phyloP scores from a whole-genome alignment of 2,888 invertebrate species.

The Eristalinus aeneus region DNA sequence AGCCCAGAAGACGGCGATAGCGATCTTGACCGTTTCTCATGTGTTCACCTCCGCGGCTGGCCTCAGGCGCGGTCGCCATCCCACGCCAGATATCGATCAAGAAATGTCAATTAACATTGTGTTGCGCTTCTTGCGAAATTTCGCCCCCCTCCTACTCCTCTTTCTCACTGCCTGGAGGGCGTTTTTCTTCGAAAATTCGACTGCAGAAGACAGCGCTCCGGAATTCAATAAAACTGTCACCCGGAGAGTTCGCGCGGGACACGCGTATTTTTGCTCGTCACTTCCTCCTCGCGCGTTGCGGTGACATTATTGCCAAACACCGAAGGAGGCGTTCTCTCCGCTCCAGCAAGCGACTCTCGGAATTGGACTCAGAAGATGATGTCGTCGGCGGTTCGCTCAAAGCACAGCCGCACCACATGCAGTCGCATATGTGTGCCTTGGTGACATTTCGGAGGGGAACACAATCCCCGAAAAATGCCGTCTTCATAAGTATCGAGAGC shows the following conservation, averaged over 20 bases:
- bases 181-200: slow-evolving; percentile 23
- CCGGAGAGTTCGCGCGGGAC: slow-evolving; percentile 28
- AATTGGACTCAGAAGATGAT: slow-evolving; percentile 4
- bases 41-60: background rate
- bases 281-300: slow-evolving; percentile 27
- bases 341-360: slow-evolving; percentile 50
- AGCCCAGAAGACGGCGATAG: background rate
- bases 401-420: slow-evolving; percentile 56
- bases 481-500: slow-evolving; percentile 44
- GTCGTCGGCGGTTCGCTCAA: slow-evolving; percentile 11
- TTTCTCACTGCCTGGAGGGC: background rate
- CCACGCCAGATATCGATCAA: background rate
- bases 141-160: too few species aligned
- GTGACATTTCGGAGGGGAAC: background rate
- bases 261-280: slow-evolving; percentile 58
- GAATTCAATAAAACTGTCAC: slow-evolving; percentile 69
- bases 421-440: slow-evolving; percentile 31
- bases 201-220: background rate
- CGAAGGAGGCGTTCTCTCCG: slow-evolving; percentile 40
- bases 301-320: slow-evolving; percentile 52
- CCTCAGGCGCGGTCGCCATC: background rate
- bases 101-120: slow-evolving; percentile 17
- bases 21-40: background rate
- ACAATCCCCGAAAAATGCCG: slow-evolving; percentile 3
- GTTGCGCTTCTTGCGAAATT: slow-evolving; percentile 14